phyloP scores from a whole-genome alignment of 1,140 invertebrate genomes.

The Sesamia nonagrioides region DNA sequence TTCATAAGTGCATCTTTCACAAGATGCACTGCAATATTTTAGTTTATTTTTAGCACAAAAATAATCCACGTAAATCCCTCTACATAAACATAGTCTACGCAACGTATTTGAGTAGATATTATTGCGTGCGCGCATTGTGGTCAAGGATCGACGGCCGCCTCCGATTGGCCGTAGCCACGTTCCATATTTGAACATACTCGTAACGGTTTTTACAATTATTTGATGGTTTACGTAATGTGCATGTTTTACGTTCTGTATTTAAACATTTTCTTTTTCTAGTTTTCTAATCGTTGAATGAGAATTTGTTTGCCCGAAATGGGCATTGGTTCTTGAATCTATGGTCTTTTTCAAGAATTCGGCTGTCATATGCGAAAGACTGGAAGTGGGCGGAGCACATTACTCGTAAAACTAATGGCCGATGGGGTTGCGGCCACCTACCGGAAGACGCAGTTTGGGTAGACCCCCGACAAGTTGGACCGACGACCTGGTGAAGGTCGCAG shows the following conservation, averaged over 20 bases:
- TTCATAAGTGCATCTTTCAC: too few relatives aligned
- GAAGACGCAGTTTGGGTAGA: too few relatives aligned
- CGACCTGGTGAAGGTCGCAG: too few relatives aligned
- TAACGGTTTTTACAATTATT: conserved; percentile 42
- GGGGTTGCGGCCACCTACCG: too few relatives aligned
- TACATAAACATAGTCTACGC: conserved; percentile 22
- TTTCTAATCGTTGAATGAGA: neutral
- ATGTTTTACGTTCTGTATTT: neutral
- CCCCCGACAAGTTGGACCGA: too few relatives aligned
- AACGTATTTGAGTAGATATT: conserved; percentile 3
- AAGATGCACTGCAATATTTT: too few relatives aligned
- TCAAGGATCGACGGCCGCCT: conserved; percentile 22
- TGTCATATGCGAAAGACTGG: too few relatives aligned
- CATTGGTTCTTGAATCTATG: too few relatives aligned
- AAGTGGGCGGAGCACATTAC: too few relatives aligned
- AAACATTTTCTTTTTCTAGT: neutral
- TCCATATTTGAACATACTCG: conserved; percentile 39
- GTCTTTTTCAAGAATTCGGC: too few relatives aligned
- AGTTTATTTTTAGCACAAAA: neutral
- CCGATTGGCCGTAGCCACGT: conserved; percentile 14
- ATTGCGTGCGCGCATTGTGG: conserved; percentile 24
- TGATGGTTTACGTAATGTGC: conserved; percentile 32
- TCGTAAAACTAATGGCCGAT: too few relatives aligned
- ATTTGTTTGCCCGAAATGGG: too few relatives aligned
- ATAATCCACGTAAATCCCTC: neutral